Conservation (phyloP, 2,797 vertebrate genomes). For the Dryobates pubescens region DNA sequence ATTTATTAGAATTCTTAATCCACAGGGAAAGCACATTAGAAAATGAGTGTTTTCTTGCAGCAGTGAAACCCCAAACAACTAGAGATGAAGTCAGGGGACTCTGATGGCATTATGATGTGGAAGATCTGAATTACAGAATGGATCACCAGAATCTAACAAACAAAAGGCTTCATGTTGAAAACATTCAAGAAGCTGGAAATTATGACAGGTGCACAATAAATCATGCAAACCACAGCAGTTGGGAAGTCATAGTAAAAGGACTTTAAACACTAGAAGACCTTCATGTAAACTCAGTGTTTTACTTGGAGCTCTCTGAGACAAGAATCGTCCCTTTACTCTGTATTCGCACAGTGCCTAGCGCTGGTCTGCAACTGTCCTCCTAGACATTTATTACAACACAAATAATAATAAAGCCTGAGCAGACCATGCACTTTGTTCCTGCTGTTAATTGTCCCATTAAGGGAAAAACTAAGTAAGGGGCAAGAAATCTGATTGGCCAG, state of each 20-base stretch:
- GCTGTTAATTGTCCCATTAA: conserved; percentile 71
- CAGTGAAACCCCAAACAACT: neutral
- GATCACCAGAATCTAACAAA: neutral
- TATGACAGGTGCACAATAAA: conserved; percentile 54
- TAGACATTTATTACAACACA: conserved; percentile 53
- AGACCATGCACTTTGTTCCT: conserved; percentile 65
- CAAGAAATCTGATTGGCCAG: conserved; percentile 59
- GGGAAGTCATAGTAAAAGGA: conserved; percentile 25
- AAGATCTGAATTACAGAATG: neutral
- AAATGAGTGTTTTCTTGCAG: neutral
- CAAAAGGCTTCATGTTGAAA: conserved; percentile 25
- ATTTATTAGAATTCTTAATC: neutral
- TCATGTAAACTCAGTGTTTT: conserved; percentile 3
- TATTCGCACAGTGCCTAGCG: neutral
- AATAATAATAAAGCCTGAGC: conserved; percentile 65
- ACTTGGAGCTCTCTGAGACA: conserved; percentile 13
- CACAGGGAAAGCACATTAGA: neutral
- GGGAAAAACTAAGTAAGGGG: conserved; percentile 62
- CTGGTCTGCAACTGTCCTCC: conserved; percentile 32
- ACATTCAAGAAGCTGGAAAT: conserved; percentile 33
- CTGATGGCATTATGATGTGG: neutral
- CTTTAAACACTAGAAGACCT: conserved; percentile 3
- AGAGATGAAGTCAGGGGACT: neutral
- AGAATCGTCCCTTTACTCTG: neutral
- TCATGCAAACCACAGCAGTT: conserved; percentile 52